phyloP scores from a whole-genome alignment of 2,113 vertebrate genomes.

The Brachionichthys hirsutus region DNA sequence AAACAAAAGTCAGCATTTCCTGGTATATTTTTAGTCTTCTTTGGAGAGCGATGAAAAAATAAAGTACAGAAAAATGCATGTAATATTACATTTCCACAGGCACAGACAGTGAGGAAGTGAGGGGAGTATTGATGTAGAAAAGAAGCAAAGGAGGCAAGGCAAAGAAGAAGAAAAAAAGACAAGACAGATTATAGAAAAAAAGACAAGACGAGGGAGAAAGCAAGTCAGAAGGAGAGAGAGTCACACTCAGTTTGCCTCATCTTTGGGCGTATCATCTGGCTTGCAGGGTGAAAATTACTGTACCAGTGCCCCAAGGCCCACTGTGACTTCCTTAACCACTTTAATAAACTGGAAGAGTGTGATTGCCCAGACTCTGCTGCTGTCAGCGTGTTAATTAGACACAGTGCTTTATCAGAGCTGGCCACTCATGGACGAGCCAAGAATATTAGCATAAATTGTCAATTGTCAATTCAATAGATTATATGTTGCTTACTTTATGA shows the following conservation, averaged over 20 bases:
- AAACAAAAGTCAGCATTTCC: conserved; percentile 67
- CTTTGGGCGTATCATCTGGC: conserved; percentile 68
- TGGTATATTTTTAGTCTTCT: conserved; percentile 69
- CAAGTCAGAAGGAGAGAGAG: conserved; percentile 43
- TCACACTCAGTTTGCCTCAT: conserved; percentile 69
- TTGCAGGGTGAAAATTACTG: conserved; percentile 73
- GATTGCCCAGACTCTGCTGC: conserved; percentile 75
- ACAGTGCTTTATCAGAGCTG: conserved; percentile 75
- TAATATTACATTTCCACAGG: conserved; percentile 67
- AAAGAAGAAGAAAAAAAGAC: conserved; percentile 39
- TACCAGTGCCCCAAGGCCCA: conserved; percentile 63
- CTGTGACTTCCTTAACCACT: conserved; percentile 75
- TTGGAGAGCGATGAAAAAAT: neutral
- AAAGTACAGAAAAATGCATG: conserved; percentile 33
- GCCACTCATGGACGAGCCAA: conserved; percentile 64
- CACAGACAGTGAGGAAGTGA: conserved; percentile 14
- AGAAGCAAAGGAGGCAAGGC: conserved; percentile 24
- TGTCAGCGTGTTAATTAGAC: conserved; percentile 79
- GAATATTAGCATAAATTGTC: conserved; percentile 60
- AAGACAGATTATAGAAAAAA: conserved; percentile 14
- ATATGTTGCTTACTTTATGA: conserved; percentile 20
- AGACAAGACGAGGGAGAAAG: conserved; percentile 5
- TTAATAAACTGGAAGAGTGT: conserved; percentile 75
- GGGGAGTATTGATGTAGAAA: conserved; percentile 19
- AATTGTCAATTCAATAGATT: conserved; percentile 38